A percentile compares a stretch with the other conserved stretches of the same genome.
These are phyloP conservation scores for Porites lobata DNA, from an alignment of 92 coral and sea anemone genomes.

Conservation along the genomic window DNA sequence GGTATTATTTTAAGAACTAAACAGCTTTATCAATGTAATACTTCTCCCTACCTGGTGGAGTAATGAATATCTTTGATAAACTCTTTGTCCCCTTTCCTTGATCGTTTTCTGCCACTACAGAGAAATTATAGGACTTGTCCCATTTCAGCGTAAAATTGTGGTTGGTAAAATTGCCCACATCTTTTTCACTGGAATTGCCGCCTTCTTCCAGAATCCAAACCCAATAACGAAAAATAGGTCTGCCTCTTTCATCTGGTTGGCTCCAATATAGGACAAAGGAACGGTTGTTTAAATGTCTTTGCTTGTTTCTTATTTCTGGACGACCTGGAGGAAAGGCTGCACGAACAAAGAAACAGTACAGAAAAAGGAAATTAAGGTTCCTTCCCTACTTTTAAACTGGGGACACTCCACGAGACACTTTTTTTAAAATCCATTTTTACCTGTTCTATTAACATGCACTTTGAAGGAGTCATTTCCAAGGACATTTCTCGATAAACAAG, in stretches of 20 bases:
- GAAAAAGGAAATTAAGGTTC: too few relatives aligned
- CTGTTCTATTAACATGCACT: constrained; percentile 27
- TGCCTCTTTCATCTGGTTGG: constrained; percentile 20
- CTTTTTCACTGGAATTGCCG: constrained; percentile 6
- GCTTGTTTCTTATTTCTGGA: constrained; percentile 32
- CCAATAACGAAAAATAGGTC: constrained; percentile 33
- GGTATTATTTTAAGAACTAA: too few relatives aligned
- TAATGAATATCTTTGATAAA: constrained; percentile 1
- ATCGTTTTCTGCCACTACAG: constrained; percentile 50
- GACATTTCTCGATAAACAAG: constrained; percentile 36
- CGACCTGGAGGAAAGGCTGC: constrained; percentile 62
- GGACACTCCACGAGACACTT: too few relatives aligned
- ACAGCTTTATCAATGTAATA: too few relatives aligned
- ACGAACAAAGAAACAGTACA: neutral
- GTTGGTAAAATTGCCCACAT: neutral
- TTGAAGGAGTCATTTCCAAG: constrained; percentile 21
- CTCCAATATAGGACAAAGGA: constrained; percentile 41
- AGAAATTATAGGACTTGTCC: constrained; percentile 45
- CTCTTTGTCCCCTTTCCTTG: constrained; percentile 45
- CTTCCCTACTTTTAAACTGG: too few relatives aligned
- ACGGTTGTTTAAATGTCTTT: neutral
- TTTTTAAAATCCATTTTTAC: constrained; percentile 12
- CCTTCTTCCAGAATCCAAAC: constrained; percentile 32
- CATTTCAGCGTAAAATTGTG: constrained; percentile 22
- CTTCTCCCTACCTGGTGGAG: constrained; percentile 29